Evolutionary conservation across 2,113 vertebrate species (phyloP), one percentile per base, ranked within the genome.

Genomic region (Coregonus clupeaformis): DNA sequence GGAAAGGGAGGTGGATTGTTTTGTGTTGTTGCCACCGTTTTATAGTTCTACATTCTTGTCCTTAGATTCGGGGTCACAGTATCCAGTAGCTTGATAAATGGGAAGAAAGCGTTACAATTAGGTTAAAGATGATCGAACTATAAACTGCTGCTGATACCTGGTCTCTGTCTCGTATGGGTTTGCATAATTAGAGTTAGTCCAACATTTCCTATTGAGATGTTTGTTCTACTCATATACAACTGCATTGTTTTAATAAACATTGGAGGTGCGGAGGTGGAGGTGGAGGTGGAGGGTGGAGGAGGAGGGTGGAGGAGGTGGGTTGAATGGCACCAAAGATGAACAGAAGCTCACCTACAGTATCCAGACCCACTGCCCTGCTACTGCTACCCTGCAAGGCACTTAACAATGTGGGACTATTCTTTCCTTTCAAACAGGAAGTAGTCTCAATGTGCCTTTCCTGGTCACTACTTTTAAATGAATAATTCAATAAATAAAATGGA

Each of bases 401-500:
- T 66, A 86, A 91, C 91, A 93, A 90, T 90, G 86, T 73, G 71
- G 24, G 79, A 77, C 82, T 74, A 80, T 14, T 89, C 85, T 90
- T 52, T 86, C 86, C 87, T 81, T 49, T 86, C 24, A 0, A 49
- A 71, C 89, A 90, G 92, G 92, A 93, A 92, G 87, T 84, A 49
- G 82, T 81, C 85, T 88, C 89, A 88, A 85, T 86, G 85, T 82
- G 88, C 87, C 83, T 90, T 93, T 93, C 92, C 92, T 88, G 92
- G 76, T 84, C 81, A 68, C 84, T 72, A 79, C 79, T 85, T 79
- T 76, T 71, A 84, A 88, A 87, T 90, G 83, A 89, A 91, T 89
- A 90, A 91, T 91, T 88, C 85, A 93, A 91, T 91, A 92, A 93
- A 93, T 93, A 92, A 92, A 91, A 90, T 78, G 84, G 24, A 79